A percentile compares a stretch with the other conserved stretches of the same genome.
These are phyloP conservation scores for Pseudobourletiella spinata DNA, from an alignment of 1,140 invertebrate species.

Conservation along the genomic window DNA sequence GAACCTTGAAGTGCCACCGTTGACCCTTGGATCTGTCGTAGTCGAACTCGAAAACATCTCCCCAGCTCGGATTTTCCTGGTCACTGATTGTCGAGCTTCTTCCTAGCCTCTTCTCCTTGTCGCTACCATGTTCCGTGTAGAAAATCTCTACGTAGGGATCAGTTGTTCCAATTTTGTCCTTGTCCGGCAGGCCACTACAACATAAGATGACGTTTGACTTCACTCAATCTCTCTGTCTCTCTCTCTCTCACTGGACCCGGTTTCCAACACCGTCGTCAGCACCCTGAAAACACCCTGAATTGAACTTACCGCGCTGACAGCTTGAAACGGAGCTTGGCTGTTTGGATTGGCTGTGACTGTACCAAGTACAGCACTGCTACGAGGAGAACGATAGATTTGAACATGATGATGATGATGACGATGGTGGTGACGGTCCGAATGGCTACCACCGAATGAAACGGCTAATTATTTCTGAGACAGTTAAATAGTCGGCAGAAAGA, in stretches of 20 bases:
- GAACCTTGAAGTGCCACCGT: constrained; percentile 20
- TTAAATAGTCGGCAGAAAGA: background rate
- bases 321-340: constrained; percentile 4
- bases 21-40: constrained; percentile 27
- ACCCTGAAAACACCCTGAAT: background rate
- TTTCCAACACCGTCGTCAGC: too few species aligned
- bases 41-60: constrained; percentile 30
- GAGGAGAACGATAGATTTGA: background rate
- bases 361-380: background rate
- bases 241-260: too few species aligned
- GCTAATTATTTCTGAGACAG: background rate
- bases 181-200: constrained; percentile 19
- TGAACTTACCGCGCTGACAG: background rate
- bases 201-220: too few species aligned
- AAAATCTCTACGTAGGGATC: constrained; percentile 25
- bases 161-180: constrained; percentile 24
- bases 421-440: background rate
- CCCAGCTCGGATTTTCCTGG: constrained; percentile 24
- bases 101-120: constrained; percentile 22
- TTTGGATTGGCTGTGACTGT: background rate
- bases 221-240: too few species aligned
- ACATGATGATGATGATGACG: background rate
- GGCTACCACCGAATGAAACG: background rate
- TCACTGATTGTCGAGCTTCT: constrained; percentile 16
- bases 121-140: constrained; percentile 22